Base-by-base conservation (phyloP, 1,140 invertebrate species). In the Aphaenogaster rudis region DNA sequence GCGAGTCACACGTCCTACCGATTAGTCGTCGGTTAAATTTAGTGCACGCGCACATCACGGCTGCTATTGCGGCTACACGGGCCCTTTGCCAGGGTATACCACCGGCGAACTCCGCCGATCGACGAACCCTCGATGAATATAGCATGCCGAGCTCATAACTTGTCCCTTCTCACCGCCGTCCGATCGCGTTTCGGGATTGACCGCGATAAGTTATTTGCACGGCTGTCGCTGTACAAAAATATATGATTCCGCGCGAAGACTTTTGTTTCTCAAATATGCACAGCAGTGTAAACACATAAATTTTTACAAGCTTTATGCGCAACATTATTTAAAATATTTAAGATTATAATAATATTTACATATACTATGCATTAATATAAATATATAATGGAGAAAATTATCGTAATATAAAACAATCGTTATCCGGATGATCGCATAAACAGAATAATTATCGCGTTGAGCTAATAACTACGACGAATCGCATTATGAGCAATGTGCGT, bases 21-120 rank as follows among this genome's bases (percentile, higher is more conserved):
- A 92, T 92, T 92, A 92, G 89, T 91, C 82, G 88, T 54, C 82
- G 48, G 86, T 88, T 92, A 92, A 92, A 92, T 92, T 92, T 92
- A 92, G 88, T 87, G 69, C 80, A 91, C 72, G 64, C 74, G 78
- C 50, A 88, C 88, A 90, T 88, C 86, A 72, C 72, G 82, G 74
- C 66, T 67, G 76, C 78, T 89, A 72, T 86, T 72, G 86, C 66
- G 48, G 64, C 77, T 89, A 86, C 13, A 79, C 88, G 77, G 86
- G 86, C 85, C 84, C 84, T 78, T 89, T 89, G 84, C 90, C 90
- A 91, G 86, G 63, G 50, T 87, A 84, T 57, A 84, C 21, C 48
- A 39, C 17, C 52, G 54, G 48, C 71, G 67, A 52, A 85, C 84
- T 86, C 79, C 71, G 67, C 59, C 77, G 90, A 91, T 89, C 88